phyloP scores from a whole-genome alignment of 1,140 invertebrate genomes.

The Heterodera carotae region DNA sequence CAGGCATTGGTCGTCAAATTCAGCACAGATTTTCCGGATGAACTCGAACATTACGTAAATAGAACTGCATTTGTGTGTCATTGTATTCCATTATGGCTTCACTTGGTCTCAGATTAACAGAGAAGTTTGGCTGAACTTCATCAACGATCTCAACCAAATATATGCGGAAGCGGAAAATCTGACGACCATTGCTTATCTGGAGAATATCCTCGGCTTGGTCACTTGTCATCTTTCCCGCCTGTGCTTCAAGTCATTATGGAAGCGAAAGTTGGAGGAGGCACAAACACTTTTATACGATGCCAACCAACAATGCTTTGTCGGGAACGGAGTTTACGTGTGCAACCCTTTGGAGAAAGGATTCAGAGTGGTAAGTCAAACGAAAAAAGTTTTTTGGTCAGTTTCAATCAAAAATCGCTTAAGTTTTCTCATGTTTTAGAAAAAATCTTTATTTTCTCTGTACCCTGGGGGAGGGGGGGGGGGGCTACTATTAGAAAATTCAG shows the following conservation, averaged over 20 bases:
- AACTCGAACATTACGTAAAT: constrained; percentile 38
- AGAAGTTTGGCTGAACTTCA: constrained; percentile 37
- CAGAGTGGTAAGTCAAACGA: constrained; percentile 36
- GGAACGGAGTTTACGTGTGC: constrained; percentile 29
- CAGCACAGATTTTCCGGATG: constrained; percentile 36
- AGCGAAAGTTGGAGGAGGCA: constrained; percentile 35
- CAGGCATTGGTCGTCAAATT: constrained; percentile 34
- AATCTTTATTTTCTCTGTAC: no score
- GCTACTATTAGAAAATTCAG: no score
- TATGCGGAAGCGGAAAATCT: constrained; percentile 39
- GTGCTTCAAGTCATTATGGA: constrained; percentile 39
- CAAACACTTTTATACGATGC: constrained; percentile 22
- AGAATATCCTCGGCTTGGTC: constrained; percentile 35
- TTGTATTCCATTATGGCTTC: constrained; percentile 6
- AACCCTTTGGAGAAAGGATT: constrained; percentile 45
- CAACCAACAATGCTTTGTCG: constrained; percentile 33
- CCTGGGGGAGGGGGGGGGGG: no score
- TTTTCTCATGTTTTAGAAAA: no score
- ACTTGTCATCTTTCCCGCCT: constrained; percentile 41
- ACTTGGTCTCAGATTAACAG: constrained; percentile 30
- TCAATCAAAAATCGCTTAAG: no score
- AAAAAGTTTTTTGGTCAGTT: no score
- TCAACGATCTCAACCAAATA: constrained; percentile 39
- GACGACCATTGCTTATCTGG: constrained; percentile 18
- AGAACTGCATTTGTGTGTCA: no score